phyloP scores from a whole-genome alignment of 92 coral and sea anemone species.

The Umimayanthus chanpuru region DNA sequence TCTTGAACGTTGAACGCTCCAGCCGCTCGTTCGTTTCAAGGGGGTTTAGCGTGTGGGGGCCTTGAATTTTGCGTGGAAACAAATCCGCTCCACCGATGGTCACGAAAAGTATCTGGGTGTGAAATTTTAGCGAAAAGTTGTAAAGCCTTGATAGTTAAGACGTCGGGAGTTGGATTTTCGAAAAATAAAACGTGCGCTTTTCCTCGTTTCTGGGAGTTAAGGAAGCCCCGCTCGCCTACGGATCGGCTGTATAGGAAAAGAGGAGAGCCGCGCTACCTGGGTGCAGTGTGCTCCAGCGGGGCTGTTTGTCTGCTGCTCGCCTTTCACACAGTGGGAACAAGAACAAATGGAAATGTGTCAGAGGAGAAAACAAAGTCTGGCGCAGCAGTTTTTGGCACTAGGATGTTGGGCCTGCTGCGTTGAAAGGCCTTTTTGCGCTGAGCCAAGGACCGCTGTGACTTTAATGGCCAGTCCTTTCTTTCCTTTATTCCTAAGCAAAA shows the following conservation, averaged over 20 bases:
- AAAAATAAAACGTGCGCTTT: no score
- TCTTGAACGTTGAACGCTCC: neutral
- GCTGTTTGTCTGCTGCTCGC: neutral
- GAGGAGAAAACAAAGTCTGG: constrained; percentile 1
- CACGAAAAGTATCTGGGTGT: no score
- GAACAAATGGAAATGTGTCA: neutral
- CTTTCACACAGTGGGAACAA: neutral
- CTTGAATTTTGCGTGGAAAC: no score
- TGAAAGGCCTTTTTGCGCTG: neutral
- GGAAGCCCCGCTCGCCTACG: no score
- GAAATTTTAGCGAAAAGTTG: no score
- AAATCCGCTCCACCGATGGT: no score
- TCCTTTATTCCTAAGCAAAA: neutral
- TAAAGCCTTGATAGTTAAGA: no score
- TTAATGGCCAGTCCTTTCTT: neutral
- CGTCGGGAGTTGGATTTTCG: no score
- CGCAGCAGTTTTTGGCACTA: neutral
- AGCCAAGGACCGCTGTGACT: neutral
- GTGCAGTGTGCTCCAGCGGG: neutral
- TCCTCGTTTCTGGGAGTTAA: no score
- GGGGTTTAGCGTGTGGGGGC: no score
- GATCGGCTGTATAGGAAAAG: no score
- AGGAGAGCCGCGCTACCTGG: neutral
- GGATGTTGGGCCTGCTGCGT: constrained; percentile 1
- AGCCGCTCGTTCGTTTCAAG: no score